These are phyloP conservation scores for Corythaeola cristata DNA, from an alignment of 2,113 vertebrate species.

Conservation along the genomic window DNA sequence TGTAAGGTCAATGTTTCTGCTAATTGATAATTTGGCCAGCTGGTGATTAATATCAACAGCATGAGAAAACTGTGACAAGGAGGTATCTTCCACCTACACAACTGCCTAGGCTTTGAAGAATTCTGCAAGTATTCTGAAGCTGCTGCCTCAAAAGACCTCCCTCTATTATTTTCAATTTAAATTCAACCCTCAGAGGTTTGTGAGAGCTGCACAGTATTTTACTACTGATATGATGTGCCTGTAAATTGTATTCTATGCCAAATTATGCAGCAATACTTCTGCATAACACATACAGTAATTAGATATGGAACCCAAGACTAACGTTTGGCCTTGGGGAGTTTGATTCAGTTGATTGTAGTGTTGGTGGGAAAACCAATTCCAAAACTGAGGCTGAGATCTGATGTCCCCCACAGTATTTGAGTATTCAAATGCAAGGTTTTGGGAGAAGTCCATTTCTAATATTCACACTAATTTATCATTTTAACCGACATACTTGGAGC, in stretches of 20 bases:
- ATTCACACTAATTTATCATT: background rate
- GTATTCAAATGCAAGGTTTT: background rate
- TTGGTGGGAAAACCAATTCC: background rate
- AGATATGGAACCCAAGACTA: background rate
- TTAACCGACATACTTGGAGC: background rate
- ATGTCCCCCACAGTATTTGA: background rate
- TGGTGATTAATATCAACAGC: background rate
- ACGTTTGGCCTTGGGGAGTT: background rate
- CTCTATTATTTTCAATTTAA: background rate
- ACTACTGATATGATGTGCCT: background rate
- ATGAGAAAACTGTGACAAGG: background rate
- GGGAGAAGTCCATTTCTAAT: conserved; percentile 15
- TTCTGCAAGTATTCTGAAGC: background rate
- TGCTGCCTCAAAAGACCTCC: background rate
- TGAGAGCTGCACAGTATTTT: background rate
- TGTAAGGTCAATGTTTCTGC: background rate
- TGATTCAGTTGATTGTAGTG: background rate
- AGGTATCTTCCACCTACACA: background rate
- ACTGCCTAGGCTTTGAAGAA: background rate
- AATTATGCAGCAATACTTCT: background rate
- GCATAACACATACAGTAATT: background rate
- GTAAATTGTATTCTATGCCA: background rate
- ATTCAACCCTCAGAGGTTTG: background rate
- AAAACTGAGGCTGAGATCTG: background rate
- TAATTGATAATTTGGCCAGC: background rate